Percentiles rank a stretch among this genome's conserved stretches.
phyloP scores from a whole-genome alignment of 2,797 vertebrate species.

The Merluccius polli region DNA sequence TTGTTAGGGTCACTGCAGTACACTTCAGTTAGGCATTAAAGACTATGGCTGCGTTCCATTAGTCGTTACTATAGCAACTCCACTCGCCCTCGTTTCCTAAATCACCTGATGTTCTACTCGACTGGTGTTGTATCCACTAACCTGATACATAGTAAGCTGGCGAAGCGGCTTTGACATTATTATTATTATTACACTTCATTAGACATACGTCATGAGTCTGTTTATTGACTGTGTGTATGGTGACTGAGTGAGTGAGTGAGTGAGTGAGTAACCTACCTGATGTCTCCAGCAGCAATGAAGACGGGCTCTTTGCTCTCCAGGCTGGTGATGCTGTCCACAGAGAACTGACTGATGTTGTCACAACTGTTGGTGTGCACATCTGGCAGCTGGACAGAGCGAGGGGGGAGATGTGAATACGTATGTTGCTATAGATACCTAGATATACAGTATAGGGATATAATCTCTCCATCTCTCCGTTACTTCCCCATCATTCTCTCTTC shows the following conservation, averaged over 20 bases:
- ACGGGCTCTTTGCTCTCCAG: conserved; percentile 95
- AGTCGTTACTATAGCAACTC: neutral
- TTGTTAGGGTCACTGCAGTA: neutral
- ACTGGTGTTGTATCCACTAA: no score
- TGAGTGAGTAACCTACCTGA: conserved; percentile 1
- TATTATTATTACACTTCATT: neutral
- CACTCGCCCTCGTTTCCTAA: no score
- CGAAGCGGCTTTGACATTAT: neutral
- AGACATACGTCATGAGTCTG: neutral
- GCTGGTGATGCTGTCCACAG: conserved; percentile 96
- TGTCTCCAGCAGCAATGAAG: conserved; percentile 91
- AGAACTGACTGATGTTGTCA: conserved; percentile 98
- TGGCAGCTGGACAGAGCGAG: conserved; percentile 73
- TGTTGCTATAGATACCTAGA: neutral
- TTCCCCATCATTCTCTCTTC: neutral
- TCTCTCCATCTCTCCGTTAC: neutral
- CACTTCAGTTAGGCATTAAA: neutral
- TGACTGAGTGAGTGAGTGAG: no score
- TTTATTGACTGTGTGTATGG: neutral
- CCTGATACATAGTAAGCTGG: no score
- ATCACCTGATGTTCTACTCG: no score
- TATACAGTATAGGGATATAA: rapidly evolving
- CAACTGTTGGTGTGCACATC: conserved; percentile 93
- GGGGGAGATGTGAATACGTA: neutral
- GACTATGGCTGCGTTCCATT: neutral